Evolutionary conservation across 2,113 vertebrate genomes (phyloP).

Genomic region (Conger conger): DNA sequence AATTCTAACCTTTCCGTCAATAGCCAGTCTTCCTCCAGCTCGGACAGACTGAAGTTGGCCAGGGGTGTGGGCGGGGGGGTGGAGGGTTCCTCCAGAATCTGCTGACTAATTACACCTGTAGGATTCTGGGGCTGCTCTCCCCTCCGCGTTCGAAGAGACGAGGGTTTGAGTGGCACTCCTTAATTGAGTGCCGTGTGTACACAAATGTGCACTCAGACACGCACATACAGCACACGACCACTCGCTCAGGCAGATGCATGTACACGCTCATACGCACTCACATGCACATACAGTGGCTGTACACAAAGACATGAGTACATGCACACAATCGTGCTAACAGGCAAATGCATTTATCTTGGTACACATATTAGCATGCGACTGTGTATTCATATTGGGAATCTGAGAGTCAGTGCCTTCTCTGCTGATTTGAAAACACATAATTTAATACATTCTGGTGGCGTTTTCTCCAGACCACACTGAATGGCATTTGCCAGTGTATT

Average conservation of each 20-base stretch:
- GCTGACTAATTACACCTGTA: constrained; percentile 31
- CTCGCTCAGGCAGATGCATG: too few species aligned
- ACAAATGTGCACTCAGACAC: not conserved
- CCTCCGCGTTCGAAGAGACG: constrained; percentile 17
- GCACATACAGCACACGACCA: not conserved
- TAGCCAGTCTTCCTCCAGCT: constrained; percentile 15
- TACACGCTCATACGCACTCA: not conserved
- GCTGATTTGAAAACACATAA: not conserved
- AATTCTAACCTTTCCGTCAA: constrained; percentile 27
- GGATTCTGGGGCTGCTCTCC: constrained; percentile 13
- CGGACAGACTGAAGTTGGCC: not conserved
- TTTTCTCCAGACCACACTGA: not conserved
- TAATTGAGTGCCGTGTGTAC: not conserved
- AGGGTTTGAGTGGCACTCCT: constrained; percentile 16
- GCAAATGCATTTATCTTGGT: not conserved
- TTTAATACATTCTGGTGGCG: not conserved
- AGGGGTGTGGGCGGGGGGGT: too few species aligned
- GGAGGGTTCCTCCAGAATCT: constrained; percentile 19
- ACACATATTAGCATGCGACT: not conserved
- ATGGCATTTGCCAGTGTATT: not conserved
- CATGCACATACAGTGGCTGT: not conserved
- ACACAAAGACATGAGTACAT: not conserved
- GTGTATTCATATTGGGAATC: not conserved
- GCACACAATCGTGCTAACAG: not conserved
- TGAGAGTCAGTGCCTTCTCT: not conserved